A percentile compares a stretch with the other conserved stretches of the same genome.
Evolutionary conservation across 2,888 invertebrate species (phyloP).

Genomic region (Ophraella communa): DNA sequence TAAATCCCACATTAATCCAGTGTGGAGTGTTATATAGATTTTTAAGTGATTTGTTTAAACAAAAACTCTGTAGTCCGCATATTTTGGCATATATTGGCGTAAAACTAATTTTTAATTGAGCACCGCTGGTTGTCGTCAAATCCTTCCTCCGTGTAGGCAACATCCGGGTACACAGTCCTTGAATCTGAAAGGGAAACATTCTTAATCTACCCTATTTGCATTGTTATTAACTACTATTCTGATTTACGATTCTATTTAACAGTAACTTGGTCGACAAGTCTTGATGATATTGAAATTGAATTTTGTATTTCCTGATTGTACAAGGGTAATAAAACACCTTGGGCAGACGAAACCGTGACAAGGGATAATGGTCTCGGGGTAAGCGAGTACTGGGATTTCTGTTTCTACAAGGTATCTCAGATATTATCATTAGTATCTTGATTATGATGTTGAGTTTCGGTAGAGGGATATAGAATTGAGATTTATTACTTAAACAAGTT

Average conservation of each 20-base stretch:
- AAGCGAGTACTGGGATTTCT: background rate
- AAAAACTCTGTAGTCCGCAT: no score
- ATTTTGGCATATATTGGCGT: no score
- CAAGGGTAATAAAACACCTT: slow-evolving; percentile 9
- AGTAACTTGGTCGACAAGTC: slow-evolving; percentile 22
- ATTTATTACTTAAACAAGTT: no score
- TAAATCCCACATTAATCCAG: no score
- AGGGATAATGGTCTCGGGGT: slow-evolving; percentile 7
- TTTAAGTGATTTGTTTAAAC: no score
- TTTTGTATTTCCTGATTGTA: slow-evolving; percentile 24
- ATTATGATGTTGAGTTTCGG: background rate
- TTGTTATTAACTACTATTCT: slow-evolving; percentile 55
- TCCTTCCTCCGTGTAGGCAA: background rate
- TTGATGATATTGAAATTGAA: slow-evolving; percentile 29
- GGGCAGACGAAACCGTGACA: slow-evolving; percentile 9
- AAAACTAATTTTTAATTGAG: no score
- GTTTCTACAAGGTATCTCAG: background rate
- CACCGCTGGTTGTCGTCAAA: no score
- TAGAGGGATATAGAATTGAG: no score
- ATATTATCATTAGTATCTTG: background rate
- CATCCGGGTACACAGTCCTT: slow-evolving; percentile 24
- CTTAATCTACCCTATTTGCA: slow-evolving; percentile 56
- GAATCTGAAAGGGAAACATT: slow-evolving; percentile 45
- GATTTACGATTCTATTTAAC: slow-evolving; percentile 48
- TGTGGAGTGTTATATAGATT: no score